Evolutionary conservation across 1,140 invertebrate species (phyloP), one percentile per base, ranked within the genome.

Genomic region (Pemphigus obesinymphae): DNA sequence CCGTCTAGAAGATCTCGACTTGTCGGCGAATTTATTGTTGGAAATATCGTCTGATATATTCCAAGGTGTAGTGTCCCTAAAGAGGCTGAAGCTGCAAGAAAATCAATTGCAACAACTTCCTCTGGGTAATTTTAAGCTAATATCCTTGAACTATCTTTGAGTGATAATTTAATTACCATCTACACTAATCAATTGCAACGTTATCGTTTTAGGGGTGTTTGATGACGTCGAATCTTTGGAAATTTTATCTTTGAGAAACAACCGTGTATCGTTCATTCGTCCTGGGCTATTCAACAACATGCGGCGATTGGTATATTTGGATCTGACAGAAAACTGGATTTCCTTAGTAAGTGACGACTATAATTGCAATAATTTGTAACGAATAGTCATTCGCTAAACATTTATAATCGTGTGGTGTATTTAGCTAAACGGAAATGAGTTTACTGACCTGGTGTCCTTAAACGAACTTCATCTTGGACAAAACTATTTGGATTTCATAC

Each of bases 11-110:
- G 89, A 90, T 80, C 83, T 91, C 3, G 86, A 90, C 48, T 81
- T 91, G 8, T 85, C 87, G 2, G 85, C 87, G 45, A 91, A 91
- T 84, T 82, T 86, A 10, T 82, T 91, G 1, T 83, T 72, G 4
- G 55, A 61, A 3, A 75, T 90, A 5, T 84, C 90, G 1, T 86
- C 88, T 31, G 87, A 88, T 0, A 83, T 92, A 17, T 94, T 96
- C 85, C 86, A 87, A 5, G 91, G 91, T 72, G 89, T 91, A 53
- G 86, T 87, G 1, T 89, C 89, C 45, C 85, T 95, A 0, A 91
- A 91, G 78, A 89, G 90, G 0, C 88, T 95, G 1, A 91, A 92
- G 83, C 87, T 96, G 63, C 92, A 93, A 23, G 91, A 92, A 82
- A 94, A 94, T 86, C 88, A 89, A 84, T 86, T 94, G 15, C 87